Evolutionary conservation across 1,140 invertebrate genomes (phyloP), one percentile per base, ranked within the genome.

Genomic region (Centruroides vittatus): DNA sequence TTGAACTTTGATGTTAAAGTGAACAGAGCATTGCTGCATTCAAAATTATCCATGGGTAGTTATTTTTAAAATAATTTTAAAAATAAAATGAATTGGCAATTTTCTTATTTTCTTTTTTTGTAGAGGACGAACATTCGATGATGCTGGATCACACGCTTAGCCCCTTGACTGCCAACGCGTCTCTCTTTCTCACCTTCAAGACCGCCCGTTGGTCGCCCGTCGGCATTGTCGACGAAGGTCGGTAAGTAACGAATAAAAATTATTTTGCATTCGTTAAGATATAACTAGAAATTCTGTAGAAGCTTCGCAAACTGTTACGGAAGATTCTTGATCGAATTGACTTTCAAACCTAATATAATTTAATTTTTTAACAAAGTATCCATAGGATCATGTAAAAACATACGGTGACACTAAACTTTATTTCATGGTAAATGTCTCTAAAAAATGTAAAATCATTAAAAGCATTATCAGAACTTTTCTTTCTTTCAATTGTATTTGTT

Each of bases 111-210:
- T 23, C n/a, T 23, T 23, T 23, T 23, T 23, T 55, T 58, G 6
- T 46, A 62, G 61, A 57, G 8, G 55, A 58, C 50, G 13, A 58
- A 34, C 34, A 50, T 46, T n/a, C 48, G 35, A 10, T 62, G 11
- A 41, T 62, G 47, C 35, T 62, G 55, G 61, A 62, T 49, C 56
- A 58, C 41, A 58, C 61, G 35, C 4, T 62, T 8, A 58, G 55
- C 41, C 57, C 61, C n/a, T 54, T 41, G 23, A 51, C 56, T 53
- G 9, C 56, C 7, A 57, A 62, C 8, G 58, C 56, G 41, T 23
- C 41, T 55, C 56, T 58, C 23, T 58, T 58, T 34, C 46, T 56
- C 4, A 11, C 49, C 11, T 62, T 57, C 9, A 13, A 57, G 9
- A 11, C 50, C 1, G 57, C 55, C 2, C 58, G 49, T 41, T 62